Percentiles rank a stretch among this genome's conserved stretches.
Evolutionary conservation across 2,113 vertebrate genomes (phyloP).

Genomic region (Salvelinus namaycush): DNA sequence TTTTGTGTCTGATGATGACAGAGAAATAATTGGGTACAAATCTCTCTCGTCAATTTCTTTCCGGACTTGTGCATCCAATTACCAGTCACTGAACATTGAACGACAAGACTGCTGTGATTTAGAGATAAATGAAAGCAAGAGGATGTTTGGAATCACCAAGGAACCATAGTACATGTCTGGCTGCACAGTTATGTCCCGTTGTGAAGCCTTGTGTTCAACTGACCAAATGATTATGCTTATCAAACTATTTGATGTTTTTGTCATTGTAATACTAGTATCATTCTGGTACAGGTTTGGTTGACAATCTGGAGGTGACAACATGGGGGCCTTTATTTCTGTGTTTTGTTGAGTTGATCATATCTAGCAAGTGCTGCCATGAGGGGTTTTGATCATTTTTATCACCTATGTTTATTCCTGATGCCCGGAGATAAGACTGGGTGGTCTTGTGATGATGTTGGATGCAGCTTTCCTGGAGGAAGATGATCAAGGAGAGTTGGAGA

Average conservation of each 20-base stretch:
- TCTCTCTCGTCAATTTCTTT: slow-evolving; percentile 14
- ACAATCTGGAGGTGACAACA: slow-evolving; percentile 12
- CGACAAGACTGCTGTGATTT: slow-evolving; percentile 23
- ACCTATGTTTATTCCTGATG: slow-evolving; percentile 29
- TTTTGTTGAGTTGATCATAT: slow-evolving; percentile 33
- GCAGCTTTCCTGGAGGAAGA: neutral
- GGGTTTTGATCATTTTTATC: slow-evolving; percentile 52
- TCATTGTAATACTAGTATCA: neutral
- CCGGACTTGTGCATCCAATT: slow-evolving; percentile 39
- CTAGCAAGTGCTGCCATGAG: slow-evolving; percentile 32
- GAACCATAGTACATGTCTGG: neutral
- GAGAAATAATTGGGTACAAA: slow-evolving; percentile 36
- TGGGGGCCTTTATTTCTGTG: slow-evolving; percentile 22
- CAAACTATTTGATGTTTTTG: neutral
- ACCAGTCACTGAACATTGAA: slow-evolving; percentile 15
- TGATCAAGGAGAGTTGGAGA: neutral
- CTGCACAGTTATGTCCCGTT: too few relatives aligned
- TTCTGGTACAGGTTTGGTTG: slow-evolving; percentile 6
- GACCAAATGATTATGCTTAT: too few relatives aligned
- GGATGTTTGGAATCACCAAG: slow-evolving; percentile 3
- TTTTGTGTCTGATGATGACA: slow-evolving; percentile 39
- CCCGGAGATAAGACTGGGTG: slow-evolving; percentile 25
- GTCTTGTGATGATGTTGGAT: neutral
- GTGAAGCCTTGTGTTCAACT: too few relatives aligned
- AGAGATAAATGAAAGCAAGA: slow-evolving; percentile 26